A percentile compares a stretch with the other conserved stretches of the same genome.
These are phyloP conservation scores for Andrena bucephala DNA, from an alignment of 2,888 invertebrate species.

Conservation along the genomic window DNA sequence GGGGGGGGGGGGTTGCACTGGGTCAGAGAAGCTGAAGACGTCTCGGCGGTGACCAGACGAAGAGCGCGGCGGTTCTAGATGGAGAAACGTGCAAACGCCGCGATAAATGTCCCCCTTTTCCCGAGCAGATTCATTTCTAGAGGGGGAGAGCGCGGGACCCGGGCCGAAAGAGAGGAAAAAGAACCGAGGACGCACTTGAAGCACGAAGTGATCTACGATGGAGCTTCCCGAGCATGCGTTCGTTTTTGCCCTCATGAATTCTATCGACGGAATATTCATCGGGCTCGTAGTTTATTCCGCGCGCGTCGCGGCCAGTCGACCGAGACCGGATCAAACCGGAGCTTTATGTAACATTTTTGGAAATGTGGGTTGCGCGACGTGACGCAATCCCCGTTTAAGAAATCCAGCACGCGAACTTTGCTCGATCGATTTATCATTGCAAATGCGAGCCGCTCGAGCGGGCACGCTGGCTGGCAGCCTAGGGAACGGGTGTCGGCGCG, in stretches of 20 bases:
- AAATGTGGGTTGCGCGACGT: background rate
- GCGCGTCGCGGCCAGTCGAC: conserved; percentile 46
- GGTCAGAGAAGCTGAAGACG: conserved; percentile 1
- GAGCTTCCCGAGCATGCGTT: conserved; percentile 61
- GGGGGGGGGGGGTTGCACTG: background rate
- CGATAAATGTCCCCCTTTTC: conserved; percentile 76
- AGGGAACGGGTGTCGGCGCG: conserved; percentile 1
- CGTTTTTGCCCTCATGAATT: conserved; percentile 75
- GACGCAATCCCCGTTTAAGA: conserved; percentile 18
- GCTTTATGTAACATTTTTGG: conserved; percentile 30
- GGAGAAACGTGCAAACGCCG: conserved; percentile 31
- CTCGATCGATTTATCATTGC: conserved; percentile 33
- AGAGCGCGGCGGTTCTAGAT: background rate
- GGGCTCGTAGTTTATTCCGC: conserved; percentile 44
- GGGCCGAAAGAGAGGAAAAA: conserved; percentile 49
- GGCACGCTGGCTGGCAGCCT: background rate
- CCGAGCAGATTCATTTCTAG: conserved; percentile 73
- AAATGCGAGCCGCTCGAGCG: conserved; percentile 18
- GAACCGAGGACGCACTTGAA: conserved; percentile 80
- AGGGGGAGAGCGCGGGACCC: conserved; percentile 66
- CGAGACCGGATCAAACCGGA: conserved; percentile 16
- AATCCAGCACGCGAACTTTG: conserved; percentile 15
- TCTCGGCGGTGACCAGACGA: background rate
- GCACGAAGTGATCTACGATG: conserved; percentile 76
- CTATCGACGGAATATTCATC: conserved; percentile 68